These are phyloP conservation scores for Taxidea taxus DNA, from an alignment of 2,113 vertebrate species.

Conservation along the genomic window DNA sequence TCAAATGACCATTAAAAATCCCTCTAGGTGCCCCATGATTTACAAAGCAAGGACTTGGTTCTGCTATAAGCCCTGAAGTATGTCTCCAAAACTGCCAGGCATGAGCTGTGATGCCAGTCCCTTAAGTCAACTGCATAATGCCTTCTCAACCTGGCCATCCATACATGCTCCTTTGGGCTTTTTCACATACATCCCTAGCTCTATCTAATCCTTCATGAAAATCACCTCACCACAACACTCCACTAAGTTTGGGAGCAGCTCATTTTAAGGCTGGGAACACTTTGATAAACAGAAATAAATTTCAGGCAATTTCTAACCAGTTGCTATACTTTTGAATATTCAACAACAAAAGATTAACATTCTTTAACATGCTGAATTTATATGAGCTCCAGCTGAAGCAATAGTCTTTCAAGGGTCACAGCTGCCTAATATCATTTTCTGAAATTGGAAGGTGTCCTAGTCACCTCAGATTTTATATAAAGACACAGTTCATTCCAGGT, in stretches of 20 bases:
- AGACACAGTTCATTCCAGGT: conserved; percentile 8
- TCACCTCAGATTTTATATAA: conserved; percentile 18
- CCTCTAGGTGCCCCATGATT: neutral
- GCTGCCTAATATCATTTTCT: conserved; percentile 56
- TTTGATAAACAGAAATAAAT: conserved; percentile 20
- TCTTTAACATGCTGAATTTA: conserved; percentile 60
- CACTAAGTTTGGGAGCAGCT: neutral
- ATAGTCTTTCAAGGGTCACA: conserved; percentile 54
- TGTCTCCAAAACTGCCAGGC: neutral
- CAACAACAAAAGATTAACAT: conserved; percentile 41
- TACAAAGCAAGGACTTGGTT: neutral
- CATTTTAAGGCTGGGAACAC: neutral
- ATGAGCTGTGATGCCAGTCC: neutral
- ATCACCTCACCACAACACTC: neutral
- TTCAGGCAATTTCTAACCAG: conserved; percentile 39
- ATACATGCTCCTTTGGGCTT: accelerated
- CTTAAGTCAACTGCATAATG: neutral
- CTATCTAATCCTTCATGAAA: neutral
- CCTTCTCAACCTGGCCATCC: accelerated
- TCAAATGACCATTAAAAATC: neutral
- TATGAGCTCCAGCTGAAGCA: conserved; percentile 64
- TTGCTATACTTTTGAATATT: conserved; percentile 61
- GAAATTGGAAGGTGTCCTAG: conserved; percentile 60
- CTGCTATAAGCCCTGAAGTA: too few species aligned
- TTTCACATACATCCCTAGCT: neutral